Conservation (phyloP, 1,140 invertebrate species). For the Drosophila leontia region DNA sequence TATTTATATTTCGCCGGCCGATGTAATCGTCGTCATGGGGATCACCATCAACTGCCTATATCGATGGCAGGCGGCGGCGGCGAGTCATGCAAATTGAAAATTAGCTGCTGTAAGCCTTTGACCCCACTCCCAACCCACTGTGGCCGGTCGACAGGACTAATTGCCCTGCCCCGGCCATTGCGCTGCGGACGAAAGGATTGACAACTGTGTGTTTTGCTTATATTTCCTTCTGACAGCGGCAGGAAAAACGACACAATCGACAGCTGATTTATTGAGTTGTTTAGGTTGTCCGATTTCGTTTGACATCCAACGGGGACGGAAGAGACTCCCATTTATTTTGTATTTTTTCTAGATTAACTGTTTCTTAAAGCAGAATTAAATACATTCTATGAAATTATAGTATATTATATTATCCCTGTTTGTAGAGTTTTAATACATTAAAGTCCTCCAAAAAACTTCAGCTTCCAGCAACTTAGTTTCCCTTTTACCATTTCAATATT, state of each 20-base stretch:
- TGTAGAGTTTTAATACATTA: too few species aligned
- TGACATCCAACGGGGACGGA: not conserved
- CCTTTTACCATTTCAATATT: not conserved
- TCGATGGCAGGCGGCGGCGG: conserved; percentile 63
- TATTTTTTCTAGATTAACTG: not conserved
- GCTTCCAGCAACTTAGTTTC: not conserved
- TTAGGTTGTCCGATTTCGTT: conserved; percentile 27
- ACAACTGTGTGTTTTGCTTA: conserved; percentile 48
- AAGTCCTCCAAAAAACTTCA: not conserved
- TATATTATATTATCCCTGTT: too few species aligned
- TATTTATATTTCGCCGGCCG: conserved; percentile 65
- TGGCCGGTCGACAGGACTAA: conserved; percentile 18
- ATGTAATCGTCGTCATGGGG: conserved; percentile 78
- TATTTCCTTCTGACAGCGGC: conserved; percentile 22
- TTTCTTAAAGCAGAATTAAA: not conserved
- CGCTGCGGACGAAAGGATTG: conserved; percentile 30
- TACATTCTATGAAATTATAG: not conserved
- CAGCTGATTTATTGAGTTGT: conserved; percentile 74
- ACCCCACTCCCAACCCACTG: conserved; percentile 15
- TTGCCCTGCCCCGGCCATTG: conserved; percentile 5
- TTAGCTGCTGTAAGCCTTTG: conserved; percentile 52
- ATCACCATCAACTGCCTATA: conserved; percentile 76
- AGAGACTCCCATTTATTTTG: not conserved
- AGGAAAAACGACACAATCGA: conserved; percentile 28
- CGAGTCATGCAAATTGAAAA: conserved; percentile 78